Evolutionary conservation across 2,113 vertebrate genomes (phyloP).

Genomic region (Scortum barcoo): DNA sequence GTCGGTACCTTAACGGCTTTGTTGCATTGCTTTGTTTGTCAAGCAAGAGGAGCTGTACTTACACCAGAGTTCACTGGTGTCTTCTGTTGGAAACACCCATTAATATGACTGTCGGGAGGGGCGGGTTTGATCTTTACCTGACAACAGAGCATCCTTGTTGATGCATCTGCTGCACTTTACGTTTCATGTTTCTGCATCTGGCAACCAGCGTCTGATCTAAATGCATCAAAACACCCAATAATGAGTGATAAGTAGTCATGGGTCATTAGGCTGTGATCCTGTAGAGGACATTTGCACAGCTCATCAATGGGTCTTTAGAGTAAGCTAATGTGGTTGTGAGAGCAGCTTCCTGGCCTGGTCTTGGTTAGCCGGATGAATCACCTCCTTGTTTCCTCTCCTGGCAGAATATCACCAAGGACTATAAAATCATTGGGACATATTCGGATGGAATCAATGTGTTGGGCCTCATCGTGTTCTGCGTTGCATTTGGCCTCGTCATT

Average conservation of each 20-base stretch:
- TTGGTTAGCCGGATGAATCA: not conserved
- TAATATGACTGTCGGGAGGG: not conserved
- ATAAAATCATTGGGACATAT: conserved; percentile 90
- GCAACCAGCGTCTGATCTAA: conserved; percentile 7
- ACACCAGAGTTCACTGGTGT: not conserved
- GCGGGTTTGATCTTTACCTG: not conserved
- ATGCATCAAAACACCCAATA: conserved; percentile 32
- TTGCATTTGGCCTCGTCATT: conserved; percentile 95
- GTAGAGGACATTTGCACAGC: conserved; percentile 21
- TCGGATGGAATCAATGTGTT: conserved; percentile 94
- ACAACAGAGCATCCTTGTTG: conserved; percentile 19
- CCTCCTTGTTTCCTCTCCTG: conserved; percentile 43
- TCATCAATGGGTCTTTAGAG: conserved; percentile 53
- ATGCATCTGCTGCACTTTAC: conserved; percentile 15
- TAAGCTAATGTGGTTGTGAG: conserved; percentile 29
- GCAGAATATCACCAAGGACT: conserved; percentile 94
- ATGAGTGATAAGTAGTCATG: conserved; percentile 22
- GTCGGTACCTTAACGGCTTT: not conserved
- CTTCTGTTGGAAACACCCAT: not conserved
- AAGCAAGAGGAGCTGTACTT: not conserved
- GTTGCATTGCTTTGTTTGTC: not conserved
- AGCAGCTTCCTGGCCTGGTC: conserved; percentile 36
- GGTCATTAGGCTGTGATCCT: conserved; percentile 32
- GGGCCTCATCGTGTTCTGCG: conserved; percentile 96
- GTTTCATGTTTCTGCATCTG: conserved; percentile 58